Evolutionary conservation across 2,113 vertebrate species (phyloP).

Genomic region (Symphodus melops): DNA sequence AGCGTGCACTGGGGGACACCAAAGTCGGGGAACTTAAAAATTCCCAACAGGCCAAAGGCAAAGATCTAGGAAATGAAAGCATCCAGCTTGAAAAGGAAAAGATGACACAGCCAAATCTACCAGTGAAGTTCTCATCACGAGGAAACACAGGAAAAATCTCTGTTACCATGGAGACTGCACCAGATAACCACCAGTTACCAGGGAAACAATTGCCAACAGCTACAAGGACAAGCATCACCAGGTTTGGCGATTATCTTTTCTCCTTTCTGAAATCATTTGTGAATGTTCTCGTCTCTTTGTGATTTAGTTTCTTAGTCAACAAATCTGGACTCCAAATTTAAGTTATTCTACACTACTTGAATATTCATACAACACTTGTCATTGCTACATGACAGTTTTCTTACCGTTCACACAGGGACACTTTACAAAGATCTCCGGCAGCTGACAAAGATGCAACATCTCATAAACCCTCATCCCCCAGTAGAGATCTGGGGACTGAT

Average conservation of each 20-base stretch:
- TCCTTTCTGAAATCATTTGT: background rate
- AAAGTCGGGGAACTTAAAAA: background rate
- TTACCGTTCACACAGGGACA: slow-evolving; percentile 59
- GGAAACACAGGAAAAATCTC: slow-evolving; percentile 33
- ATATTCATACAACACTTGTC: slow-evolving; percentile 4
- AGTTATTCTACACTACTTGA: background rate
- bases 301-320: background rate
- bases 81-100: slow-evolving; percentile 9
- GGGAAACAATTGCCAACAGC: slow-evolving; percentile 73
- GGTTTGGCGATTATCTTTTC: slow-evolving; percentile 57
- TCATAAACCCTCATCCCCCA: slow-evolving; percentile 18
- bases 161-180: slow-evolving; percentile 73
- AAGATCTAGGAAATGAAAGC: slow-evolving; percentile 16
- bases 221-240: slow-evolving; percentile 56
- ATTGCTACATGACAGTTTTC: slow-evolving; percentile 29
- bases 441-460: slow-evolving; percentile 43
- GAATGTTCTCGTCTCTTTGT: background rate
- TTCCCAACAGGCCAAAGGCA: slow-evolving; percentile 27
- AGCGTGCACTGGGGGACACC: slow-evolving; percentile 52
- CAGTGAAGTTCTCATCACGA: slow-evolving; percentile 36
- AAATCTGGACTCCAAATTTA: background rate
- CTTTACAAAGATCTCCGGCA: slow-evolving; percentile 39
- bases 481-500: slow-evolving; percentile 16
- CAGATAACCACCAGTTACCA: slow-evolving; percentile 75
- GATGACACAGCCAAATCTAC: slow-evolving; percentile 34